Evolutionary conservation across 2,113 vertebrate genomes (phyloP).

Genomic region (Egretta garzetta): DNA sequence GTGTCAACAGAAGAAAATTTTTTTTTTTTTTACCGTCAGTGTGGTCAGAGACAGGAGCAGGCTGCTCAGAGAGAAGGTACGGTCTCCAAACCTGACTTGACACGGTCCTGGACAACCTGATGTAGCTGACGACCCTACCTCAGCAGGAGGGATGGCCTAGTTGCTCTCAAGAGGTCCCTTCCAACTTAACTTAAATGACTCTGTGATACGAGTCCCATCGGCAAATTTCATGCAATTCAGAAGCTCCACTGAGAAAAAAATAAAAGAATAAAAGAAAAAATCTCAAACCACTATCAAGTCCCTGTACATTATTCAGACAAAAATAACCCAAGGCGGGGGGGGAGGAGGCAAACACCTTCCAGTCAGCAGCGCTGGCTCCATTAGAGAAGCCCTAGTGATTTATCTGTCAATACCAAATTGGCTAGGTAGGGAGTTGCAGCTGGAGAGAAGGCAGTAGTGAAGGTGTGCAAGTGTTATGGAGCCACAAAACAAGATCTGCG

Average conservation of each 20-base stretch:
- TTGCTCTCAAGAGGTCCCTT: not conserved
- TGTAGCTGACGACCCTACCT: not conserved
- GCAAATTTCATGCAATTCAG: not conserved
- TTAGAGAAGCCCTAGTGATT: not conserved
- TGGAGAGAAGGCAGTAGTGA: not conserved
- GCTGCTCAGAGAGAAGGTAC: not conserved
- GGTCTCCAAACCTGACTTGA: not conserved
- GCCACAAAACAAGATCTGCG: not conserved
- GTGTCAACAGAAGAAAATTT: not conserved
- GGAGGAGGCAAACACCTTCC: not conserved
- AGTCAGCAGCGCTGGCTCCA: not conserved
- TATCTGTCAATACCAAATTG: not conserved
- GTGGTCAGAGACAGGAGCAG: not conserved
- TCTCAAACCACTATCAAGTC: not conserved
- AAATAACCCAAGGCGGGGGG: not conserved
- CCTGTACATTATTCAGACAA: not conserved
- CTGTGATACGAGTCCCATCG: rapidly evolving
- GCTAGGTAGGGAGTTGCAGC: not conserved
- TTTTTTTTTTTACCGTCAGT: not conserved
- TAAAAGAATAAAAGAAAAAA: not conserved
- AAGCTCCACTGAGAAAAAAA: not conserved
- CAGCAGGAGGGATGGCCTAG: not conserved
- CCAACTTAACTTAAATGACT: not conserved
- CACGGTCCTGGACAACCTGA: not conserved
- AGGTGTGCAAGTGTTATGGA: not conserved